Evolutionary conservation across 2,888 invertebrate genomes (phyloP).

Genomic region (Melinaea menophilus): DNA sequence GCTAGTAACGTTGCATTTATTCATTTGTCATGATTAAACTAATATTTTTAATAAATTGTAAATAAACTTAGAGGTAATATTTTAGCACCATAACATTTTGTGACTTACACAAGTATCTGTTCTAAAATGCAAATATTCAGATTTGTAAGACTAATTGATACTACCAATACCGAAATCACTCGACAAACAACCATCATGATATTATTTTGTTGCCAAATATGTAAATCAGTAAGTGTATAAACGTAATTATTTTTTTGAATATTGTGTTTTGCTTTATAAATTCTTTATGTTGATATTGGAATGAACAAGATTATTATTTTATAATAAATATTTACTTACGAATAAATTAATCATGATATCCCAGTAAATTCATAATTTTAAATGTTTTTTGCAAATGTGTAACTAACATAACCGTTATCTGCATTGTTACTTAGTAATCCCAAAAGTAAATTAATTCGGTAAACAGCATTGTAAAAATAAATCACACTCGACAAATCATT

Average conservation of each 20-base stretch:
- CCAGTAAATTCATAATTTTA: slow-evolving; percentile 1
- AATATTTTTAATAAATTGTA: neutral
- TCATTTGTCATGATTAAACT: neutral
- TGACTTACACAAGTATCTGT: too few relatives aligned
- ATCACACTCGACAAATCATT: too few relatives aligned
- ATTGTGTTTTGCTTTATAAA: slow-evolving; percentile 12
- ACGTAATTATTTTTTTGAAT: slow-evolving; percentile 22
- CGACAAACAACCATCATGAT: too few relatives aligned
- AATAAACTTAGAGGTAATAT: neutral
- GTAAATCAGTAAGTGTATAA: slow-evolving; percentile 16
- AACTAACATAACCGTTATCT: too few relatives aligned
- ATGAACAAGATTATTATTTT: neutral
- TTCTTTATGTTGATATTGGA: neutral
- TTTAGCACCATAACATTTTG: too few relatives aligned
- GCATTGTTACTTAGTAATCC: too few relatives aligned
- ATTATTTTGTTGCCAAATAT: too few relatives aligned
- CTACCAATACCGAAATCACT: too few relatives aligned
- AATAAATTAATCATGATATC: neutral
- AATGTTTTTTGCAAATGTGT: neutral
- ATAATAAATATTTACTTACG: neutral
- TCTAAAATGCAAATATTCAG: too few relatives aligned
- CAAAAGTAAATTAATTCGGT: too few relatives aligned
- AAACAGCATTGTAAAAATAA: too few relatives aligned
- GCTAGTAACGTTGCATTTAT: slow-evolving; percentile 14
- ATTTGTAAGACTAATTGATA: too few relatives aligned